Evolutionary conservation across 2,888 invertebrate genomes (phyloP).

Genomic region (Alviniconcha strummeri): DNA sequence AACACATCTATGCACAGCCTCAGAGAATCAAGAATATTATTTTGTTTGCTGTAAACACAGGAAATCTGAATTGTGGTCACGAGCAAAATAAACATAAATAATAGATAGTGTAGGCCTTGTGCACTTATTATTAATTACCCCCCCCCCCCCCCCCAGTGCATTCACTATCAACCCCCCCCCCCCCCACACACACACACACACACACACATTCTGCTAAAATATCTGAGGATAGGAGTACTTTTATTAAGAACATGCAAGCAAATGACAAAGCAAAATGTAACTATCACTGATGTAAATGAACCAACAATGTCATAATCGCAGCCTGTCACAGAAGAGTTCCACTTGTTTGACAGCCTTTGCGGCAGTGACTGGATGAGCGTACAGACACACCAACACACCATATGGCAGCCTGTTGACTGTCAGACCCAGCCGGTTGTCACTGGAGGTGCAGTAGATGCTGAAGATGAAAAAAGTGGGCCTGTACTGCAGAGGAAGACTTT

Average conservation of each 20-base stretch:
- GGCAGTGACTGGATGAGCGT: constrained; percentile 41
- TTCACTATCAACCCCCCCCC: too few species aligned
- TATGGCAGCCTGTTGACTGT: constrained; percentile 53
- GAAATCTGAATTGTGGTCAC: too few species aligned
- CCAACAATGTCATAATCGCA: constrained; percentile 45
- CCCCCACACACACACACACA: background rate
- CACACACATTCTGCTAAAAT: background rate
- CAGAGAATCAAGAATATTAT: too few species aligned
- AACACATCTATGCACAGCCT: too few species aligned
- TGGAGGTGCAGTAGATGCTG: constrained; percentile 53
- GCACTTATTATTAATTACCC: too few species aligned
- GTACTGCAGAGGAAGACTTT: background rate
- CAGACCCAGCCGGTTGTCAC: constrained; percentile 43
- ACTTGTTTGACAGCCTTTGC: constrained; percentile 47
- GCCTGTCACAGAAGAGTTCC: constrained; percentile 52
- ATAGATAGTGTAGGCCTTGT: too few species aligned
- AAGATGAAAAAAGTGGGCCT: constrained; percentile 45
- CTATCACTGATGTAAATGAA: too few species aligned
- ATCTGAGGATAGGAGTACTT: background rate
- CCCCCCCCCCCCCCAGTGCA: too few species aligned
- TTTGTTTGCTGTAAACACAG: too few species aligned
- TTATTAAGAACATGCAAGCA: background rate
- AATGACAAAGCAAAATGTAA: background rate
- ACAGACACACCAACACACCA: constrained; percentile 50
- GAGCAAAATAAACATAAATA: too few species aligned